These are phyloP conservation scores for Ormia ochracea DNA, from an alignment of 2,888 invertebrate species.

Conservation along the genomic window DNA sequence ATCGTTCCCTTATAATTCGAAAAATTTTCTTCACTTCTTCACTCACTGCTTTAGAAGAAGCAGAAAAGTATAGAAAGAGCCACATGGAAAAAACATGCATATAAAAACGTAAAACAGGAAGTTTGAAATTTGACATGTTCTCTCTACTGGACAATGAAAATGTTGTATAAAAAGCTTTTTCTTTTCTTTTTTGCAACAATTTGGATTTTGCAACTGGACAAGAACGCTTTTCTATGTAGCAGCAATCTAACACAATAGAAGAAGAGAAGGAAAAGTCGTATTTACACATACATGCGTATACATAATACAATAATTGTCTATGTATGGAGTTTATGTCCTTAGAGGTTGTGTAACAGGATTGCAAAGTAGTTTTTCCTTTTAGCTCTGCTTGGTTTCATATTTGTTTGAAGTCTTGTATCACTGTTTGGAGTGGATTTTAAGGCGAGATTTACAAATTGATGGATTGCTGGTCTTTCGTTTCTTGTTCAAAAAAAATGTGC, in stretches of 20 bases:
- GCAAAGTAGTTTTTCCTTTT: conserved; percentile 12
- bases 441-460: conserved; percentile 65
- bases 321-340: conserved; percentile 60
- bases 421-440: conserved; percentile 61
- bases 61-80: conserved; percentile 44
- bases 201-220: conserved; percentile 19
- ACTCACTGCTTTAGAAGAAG: not conserved
- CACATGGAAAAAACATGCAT: too few relatives aligned
- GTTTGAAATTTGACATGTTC: conserved; percentile 66
- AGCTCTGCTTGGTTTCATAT: conserved; percentile 18
- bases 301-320: not conserved
- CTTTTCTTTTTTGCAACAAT: conserved; percentile 1
- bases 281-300: not conserved
- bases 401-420: conserved; percentile 32
- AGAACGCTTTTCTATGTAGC: not conserved
- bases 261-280: not conserved
- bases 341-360: conserved; percentile 60
- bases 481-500: not conserved
- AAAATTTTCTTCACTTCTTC: not conserved
- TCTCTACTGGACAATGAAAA: conserved; percentile 62
- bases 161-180: conserved; percentile 48
- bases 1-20: not conserved
- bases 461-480: conserved; percentile 63
- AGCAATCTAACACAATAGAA: not conserved
- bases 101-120: conserved; percentile 64